Evolutionary conservation across 37 sponge, comb jelly and placozoan species (phyloP).

Genomic region (Corticium candelabrum): DNA sequence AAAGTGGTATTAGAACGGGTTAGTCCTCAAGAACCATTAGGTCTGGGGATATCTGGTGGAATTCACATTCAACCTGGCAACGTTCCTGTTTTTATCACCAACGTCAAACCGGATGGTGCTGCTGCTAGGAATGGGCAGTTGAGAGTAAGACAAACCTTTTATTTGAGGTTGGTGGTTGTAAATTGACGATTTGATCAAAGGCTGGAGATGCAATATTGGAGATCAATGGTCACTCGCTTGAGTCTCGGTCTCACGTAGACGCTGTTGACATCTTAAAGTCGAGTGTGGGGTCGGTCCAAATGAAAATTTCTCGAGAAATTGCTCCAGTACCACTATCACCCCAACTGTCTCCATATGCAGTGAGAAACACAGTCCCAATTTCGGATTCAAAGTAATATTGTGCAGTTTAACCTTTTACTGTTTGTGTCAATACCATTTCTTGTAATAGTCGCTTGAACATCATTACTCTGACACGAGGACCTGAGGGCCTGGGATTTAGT

Average conservation of each 20-base stretch:
- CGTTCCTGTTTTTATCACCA: neutral
- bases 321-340: neutral
- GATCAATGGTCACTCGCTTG: neutral
- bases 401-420: no score
- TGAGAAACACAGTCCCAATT: no score
- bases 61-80: neutral
- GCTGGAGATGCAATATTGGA: neutral
- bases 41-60: neutral
- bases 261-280: slow-evolving; percentile 3
- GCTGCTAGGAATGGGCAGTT: neutral
- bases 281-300: neutral
- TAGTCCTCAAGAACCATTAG: neutral
- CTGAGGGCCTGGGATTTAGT: slow-evolving; percentile 62
- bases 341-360: no score
- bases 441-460: slow-evolving; percentile 26
- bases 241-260: neutral
- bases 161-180: no score
- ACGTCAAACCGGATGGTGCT: neutral
- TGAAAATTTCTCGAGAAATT: neutral
- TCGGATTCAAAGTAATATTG: no score
- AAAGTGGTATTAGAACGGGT: no score
- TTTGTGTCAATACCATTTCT: no score
- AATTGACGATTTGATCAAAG: neutral
- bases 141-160: no score
- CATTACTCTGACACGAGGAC: slow-evolving; percentile 37